Conservation (phyloP, 1,140 invertebrate species). For the Teleogryllus occipitalis region DNA sequence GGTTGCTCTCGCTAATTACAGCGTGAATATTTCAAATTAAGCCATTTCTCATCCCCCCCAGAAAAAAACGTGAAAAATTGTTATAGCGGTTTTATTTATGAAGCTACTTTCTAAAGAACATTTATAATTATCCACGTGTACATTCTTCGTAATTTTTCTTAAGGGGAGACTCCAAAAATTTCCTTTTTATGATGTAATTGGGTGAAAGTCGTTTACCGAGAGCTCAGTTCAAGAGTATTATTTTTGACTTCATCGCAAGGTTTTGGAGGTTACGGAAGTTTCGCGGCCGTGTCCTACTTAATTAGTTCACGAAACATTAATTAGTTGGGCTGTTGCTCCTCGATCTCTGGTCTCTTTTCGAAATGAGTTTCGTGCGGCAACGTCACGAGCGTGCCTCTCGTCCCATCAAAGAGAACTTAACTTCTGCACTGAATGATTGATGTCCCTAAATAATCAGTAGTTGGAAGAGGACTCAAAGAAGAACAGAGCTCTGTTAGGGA, state of each 20-base stretch:
- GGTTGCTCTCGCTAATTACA: neutral
- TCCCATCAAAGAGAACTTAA: neutral
- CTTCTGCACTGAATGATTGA: neutral
- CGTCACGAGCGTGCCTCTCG: neutral
- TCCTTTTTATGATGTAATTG: no score
- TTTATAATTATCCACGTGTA: neutral
- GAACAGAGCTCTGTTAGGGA: no score
- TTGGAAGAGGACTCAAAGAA: neutral
- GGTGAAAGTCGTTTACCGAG: no score
- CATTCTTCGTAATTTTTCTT: no score
- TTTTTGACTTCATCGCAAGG: neutral
- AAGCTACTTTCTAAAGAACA: neutral
- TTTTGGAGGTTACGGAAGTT: neutral
- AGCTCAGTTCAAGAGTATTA: neutral
- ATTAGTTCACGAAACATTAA: neutral
- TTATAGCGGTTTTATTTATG: neutral
- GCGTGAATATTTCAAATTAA: neutral
- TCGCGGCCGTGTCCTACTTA: neutral
- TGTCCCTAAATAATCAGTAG: neutral
- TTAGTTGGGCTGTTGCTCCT: neutral
- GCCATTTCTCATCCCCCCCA: neutral
- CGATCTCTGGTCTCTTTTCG: neutral
- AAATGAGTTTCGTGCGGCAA: neutral
- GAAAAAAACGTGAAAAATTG: neutral
- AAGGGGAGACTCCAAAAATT: no score